Base-by-base conservation (phyloP, 1,140 invertebrate genomes). In the Elysia chlorotica region DNA sequence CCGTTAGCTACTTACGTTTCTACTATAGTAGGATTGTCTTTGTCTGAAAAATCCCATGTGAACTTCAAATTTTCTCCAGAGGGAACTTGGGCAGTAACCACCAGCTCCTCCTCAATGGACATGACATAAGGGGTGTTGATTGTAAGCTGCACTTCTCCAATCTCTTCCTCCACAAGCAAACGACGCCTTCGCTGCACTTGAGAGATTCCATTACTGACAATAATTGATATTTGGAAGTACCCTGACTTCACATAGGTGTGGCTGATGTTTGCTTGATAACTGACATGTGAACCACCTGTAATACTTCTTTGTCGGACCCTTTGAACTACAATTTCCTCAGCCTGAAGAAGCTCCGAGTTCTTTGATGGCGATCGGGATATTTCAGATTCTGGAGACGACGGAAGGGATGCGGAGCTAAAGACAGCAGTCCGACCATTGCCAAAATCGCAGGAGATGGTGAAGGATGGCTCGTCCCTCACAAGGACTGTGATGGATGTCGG, bases 51-150 rank as follows among this genome's bases (percentile, higher is more conserved):
- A 30, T 73, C 56, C 78, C 78, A 79, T 10, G 25, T 37, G 73
- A 79, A 79, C 28, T 69, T 41, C n/a, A 80, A 38, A 38, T 77
- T 73, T 37, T 66, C 59, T 0, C 79, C 79, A 4, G 74, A 71
- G 14, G 57, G 65, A 5, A 80, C 79, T 21, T 53, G 72, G 19
- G 71, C 79, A n/a, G 65, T 73, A 2, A 76, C 77, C 30, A 54
- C 57, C 54, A 74, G 41, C 21, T 62, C 38, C 14, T 77, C 65
- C 10, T 63, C 37, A 10, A 76, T 28, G 10, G 69, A 59, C 2
- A 79, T 48, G n/a, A 72, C 31, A 0, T 5, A n/a, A 19, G 71
- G 41, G 14, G 63, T 30, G n/a, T 76, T 63, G 5, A 68, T 65
- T 1, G 17, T 30, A 35, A 80, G 21, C 21, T 31, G 28, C 17